These are phyloP conservation scores for Cygnus olor DNA, from an alignment of 2,797 vertebrate genomes.

Conservation along the genomic window DNA sequence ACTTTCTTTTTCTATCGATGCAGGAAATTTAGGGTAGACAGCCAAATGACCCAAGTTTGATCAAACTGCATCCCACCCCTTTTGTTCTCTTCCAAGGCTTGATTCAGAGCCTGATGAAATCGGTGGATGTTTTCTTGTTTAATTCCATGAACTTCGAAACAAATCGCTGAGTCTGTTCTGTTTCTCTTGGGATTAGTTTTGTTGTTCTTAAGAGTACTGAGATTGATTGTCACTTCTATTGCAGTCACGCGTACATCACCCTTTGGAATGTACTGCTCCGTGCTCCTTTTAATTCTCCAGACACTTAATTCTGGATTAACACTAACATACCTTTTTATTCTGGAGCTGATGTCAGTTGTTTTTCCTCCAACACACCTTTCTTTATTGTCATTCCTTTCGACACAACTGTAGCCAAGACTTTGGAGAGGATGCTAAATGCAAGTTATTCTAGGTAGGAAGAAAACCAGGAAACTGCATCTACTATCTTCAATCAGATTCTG, in stretches of 20 bases:
- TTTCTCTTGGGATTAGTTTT: background rate
- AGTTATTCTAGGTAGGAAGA: background rate
- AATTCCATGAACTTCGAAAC: background rate
- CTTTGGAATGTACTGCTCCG: background rate
- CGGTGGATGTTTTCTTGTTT: background rate
- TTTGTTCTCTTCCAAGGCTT: background rate
- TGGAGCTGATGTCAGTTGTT: background rate
- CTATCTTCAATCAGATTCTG: rapidly evolving
- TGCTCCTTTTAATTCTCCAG: background rate
- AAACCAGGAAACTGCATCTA: background rate
- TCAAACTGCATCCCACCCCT: background rate
- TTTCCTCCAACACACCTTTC: background rate
- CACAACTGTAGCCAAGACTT: background rate
- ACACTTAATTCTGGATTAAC: background rate
- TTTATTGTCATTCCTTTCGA: background rate
- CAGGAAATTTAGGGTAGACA: background rate
- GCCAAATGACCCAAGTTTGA: background rate
- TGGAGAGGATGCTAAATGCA: background rate
- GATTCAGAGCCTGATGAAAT: background rate
- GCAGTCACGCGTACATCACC: background rate
- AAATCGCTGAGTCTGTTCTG: background rate
- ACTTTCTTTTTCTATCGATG: background rate
- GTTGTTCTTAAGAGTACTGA: background rate
- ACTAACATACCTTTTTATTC: background rate
- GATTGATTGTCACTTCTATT: background rate